phyloP scores from a whole-genome alignment of 1,140 invertebrate genomes.

The Halictus rubicundus region DNA sequence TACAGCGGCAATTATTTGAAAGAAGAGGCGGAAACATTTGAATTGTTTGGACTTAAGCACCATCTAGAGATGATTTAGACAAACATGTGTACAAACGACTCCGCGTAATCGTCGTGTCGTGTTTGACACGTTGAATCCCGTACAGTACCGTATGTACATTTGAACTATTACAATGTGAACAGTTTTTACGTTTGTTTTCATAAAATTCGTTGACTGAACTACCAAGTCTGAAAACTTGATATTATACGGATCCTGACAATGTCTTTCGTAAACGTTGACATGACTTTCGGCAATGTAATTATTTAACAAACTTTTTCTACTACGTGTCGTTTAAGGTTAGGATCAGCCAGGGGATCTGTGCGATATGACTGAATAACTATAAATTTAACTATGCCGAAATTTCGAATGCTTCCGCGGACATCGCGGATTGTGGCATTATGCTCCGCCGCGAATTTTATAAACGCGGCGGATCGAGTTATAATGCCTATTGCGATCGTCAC shows the following conservation, averaged over 20 bases:
- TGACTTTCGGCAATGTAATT: background rate
- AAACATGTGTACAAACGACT: background rate
- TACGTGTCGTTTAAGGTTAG: conserved; percentile 28
- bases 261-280: background rate
- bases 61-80: background rate
- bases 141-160: background rate
- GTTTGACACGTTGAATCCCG: conserved; percentile 40
- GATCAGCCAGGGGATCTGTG: background rate
- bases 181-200: conserved; percentile 9
- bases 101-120: background rate
- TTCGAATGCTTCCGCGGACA: conserved; percentile 81
- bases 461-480: conserved; percentile 89
- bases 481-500: conserved; percentile 91
- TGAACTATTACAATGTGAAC: background rate
- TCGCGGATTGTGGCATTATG: conserved; percentile 86
- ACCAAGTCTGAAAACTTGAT: background rate
- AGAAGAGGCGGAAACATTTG: no score
- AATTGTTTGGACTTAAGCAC: background rate
- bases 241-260: conserved; percentile 1
- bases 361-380: conserved; percentile 28
- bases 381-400: conserved; percentile 74
- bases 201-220: conserved; percentile 11
- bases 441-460: conserved; percentile 90
- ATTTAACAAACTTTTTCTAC: background rate
- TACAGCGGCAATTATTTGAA: no score